Evolutionary conservation across 2,113 vertebrate species (phyloP), one percentile per base, ranked within the genome.

Genomic region (Petromus typicus): DNA sequence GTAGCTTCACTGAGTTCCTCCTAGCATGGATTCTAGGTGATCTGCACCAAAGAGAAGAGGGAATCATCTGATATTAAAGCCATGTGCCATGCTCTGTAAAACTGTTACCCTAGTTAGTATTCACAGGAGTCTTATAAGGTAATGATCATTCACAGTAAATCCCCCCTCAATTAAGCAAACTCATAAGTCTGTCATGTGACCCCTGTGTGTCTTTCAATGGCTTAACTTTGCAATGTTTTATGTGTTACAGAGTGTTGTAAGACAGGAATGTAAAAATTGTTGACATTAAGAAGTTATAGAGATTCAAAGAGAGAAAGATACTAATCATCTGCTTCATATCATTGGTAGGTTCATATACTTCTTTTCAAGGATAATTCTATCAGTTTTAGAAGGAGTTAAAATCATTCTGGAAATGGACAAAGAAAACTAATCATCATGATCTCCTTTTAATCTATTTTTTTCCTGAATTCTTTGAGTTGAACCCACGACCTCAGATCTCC

Each of bases 21-120:
- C 56, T 27, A 20, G 14, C 45, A 9, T 43, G 45, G 34, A 7
- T 34, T 85, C 54, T 40, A 16, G 45, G 22, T 7, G 34, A 51
- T 16, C 45, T 20, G 78, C 18, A 0, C 0, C 32, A 71, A n/a
- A 71, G 37, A 27, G 66, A 90, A 37, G 30, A 69, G 27, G 23
- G 18, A 37, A 48, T 32, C 17, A n/a, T 2, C 1, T 6, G 9
- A 66, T 1, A 57, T 20, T 3, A 56, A 32, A 32, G 22, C 1
- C 6, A n/a, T 0, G 0, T 7, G 32, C 2, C 3, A 43, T 25
- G 25, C 5, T 4, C 48, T 79, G 8, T 78, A 56, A 66, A 37
- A 32, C 12, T 13, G 7, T 14, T 7, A 6, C 20, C 7, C 3
- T 27, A 75, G 14, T 25, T 45, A 57, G 37, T 30, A 3, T 3